Evolutionary conservation across 2,888 invertebrate genomes (phyloP).

Genomic region (Anarsia innoxiella): DNA sequence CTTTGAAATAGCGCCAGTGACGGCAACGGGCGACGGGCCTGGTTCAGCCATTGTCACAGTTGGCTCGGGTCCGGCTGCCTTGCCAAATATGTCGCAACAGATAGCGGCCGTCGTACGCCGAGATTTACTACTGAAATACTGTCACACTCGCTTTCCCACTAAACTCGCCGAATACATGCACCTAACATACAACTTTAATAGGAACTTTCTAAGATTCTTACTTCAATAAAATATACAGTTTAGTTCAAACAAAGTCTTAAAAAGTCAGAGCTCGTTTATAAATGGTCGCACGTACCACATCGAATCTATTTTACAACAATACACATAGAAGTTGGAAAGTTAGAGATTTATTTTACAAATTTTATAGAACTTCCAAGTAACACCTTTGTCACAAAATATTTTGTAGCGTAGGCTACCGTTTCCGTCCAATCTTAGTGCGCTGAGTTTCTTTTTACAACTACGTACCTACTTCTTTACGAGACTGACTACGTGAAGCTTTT

Average conservation of each 20-base stretch:
- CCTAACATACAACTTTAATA: conserved; percentile 18
- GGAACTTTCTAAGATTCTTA: background rate
- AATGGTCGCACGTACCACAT: conserved; percentile 9
- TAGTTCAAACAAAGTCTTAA: background rate
- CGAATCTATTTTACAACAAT: conserved; percentile 12
- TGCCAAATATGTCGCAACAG: conserved; percentile 70
- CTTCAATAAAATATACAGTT: background rate
- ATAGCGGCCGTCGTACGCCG: conserved; percentile 35
- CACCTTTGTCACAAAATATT: conserved; percentile 13
- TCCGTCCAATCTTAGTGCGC: no score
- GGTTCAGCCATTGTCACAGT: conserved; percentile 56
- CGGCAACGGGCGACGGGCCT: no score
- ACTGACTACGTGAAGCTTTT: no score
- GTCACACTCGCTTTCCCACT: conserved; percentile 36
- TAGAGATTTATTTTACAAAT: conserved; percentile 43
- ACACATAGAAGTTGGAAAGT: conserved; percentile 21
- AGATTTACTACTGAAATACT: conserved; percentile 55
- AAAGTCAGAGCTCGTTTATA: conserved; percentile 18
- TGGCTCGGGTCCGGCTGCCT: conserved; percentile 50
- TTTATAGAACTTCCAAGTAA: conserved; percentile 27
- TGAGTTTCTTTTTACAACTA: no score
- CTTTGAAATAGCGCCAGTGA: no score
- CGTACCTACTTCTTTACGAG: no score
- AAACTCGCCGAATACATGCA: conserved; percentile 7
- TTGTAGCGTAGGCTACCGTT: background rate